phyloP scores from a whole-genome alignment of 2,113 vertebrate species.

The Nothoprocta perdicaria region DNA sequence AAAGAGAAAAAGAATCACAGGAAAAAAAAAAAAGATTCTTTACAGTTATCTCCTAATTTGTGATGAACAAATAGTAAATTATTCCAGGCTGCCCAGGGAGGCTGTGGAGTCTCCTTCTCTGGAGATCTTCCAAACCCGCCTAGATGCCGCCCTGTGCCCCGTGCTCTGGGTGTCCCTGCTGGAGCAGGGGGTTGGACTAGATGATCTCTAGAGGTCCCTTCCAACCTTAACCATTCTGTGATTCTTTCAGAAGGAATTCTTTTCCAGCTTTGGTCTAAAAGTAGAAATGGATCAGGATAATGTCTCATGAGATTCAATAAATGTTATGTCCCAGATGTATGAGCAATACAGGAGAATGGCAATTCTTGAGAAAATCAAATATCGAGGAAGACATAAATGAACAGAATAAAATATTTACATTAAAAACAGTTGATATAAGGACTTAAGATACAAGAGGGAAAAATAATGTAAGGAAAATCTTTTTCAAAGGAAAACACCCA shows the following conservation, averaged over 20 bases:
- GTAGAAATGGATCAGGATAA: background rate
- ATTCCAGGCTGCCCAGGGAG: background rate
- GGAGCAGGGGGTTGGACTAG: no score
- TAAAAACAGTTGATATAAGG: background rate
- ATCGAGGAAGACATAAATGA: background rate
- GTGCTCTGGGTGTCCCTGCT: no score
- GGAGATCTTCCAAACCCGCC: no score
- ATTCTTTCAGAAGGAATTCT: background rate
- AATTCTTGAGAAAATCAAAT: background rate
- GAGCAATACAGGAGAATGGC: background rate
- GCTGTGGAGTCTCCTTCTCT: no score
- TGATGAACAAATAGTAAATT: background rate
- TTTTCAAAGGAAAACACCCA: background rate
- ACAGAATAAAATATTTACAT: background rate
- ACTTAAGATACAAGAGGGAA: background rate
- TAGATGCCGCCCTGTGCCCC: no score
- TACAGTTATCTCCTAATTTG: background rate
- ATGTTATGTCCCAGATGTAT: background rate
- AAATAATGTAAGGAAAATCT: background rate
- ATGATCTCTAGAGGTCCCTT: no score
- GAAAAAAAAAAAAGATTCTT: background rate
- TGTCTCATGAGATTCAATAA: background rate
- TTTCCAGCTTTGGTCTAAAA: background rate
- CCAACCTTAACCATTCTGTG: no score
- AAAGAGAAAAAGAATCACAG: background rate